Base-by-base conservation (phyloP, 2,888 invertebrate species). In the Melanophora roralis region DNA sequence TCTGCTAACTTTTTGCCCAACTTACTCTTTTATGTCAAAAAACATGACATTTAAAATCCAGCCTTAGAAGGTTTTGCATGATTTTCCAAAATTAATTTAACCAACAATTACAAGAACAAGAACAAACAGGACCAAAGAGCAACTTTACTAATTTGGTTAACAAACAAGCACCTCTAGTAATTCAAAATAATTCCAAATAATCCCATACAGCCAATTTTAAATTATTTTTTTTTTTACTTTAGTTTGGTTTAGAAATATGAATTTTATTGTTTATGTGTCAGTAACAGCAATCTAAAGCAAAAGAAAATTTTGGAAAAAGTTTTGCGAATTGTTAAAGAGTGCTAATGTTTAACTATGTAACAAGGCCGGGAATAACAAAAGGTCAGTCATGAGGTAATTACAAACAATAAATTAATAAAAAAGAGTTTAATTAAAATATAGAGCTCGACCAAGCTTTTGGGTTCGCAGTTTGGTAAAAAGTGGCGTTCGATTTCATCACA, bases 181-280 rank as follows among this genome's bases (percentile, higher is more conserved):
- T 67, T 67, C 53, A 14, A 67, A 67, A 67, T 67, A 67, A 53
- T 67, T 55, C 19, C 19, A 55, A 43, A 65, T 65, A 67, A 55
- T 53, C 67, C 53, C 40, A 55, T 55, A 43, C 34, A 14, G 53
- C 38, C 2, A 38, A 12, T 40, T 51, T 65, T n/a, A n/a, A n/a
- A n/a, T n/a, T n/a, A n/a, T n/a, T n/a, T n/a, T n/a, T 34, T 62
- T 16, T n/a, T 40, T 5, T n/a, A 40, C 27, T 27, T 27, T 27
- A 27, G 3, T 27, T 27, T 27, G 27, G 3, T 3, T 27, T 27
- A 16, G 14, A 43, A 27, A 43, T 43, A 16, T 14, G 16, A 14
- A 43, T 7, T n/a, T 21, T 47, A 47, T 47, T 47, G 45, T 47
- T 47, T 47, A 21, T 21, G 11, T 47, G 9, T 19, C n/a, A n/a